Conservation (phyloP, 2,888 invertebrate genomes). For the Eupithecia insigniata region DNA sequence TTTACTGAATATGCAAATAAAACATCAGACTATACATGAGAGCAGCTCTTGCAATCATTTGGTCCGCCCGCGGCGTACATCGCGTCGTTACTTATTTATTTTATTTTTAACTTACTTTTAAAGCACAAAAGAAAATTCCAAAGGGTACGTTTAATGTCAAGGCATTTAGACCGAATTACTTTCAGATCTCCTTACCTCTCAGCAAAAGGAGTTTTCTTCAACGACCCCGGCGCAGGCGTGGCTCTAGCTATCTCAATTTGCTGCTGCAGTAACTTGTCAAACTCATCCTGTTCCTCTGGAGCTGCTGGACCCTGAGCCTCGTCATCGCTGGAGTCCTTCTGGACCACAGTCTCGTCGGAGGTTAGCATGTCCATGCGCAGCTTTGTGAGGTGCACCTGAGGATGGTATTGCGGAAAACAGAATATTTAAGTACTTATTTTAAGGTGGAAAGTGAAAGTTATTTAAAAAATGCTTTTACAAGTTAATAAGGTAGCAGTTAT, state of each 20-base stretch:
- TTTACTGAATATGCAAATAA: background rate
- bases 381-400: slow-evolving; percentile 86
- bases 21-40: background rate
- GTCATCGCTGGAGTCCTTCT: slow-evolving; percentile 77
- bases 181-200: too few species aligned
- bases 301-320: slow-evolving; percentile 52
- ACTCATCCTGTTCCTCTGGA: slow-evolving; percentile 83
- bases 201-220: slow-evolving; percentile 56
- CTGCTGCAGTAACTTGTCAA: slow-evolving; percentile 86
- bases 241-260: slow-evolving; percentile 85
- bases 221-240: slow-evolving; percentile 66
- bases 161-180: too few species aligned
- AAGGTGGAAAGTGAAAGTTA: too few species aligned
- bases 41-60: too few species aligned
- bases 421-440: too few species aligned
- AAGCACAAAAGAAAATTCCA: too few species aligned
- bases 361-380: slow-evolving; percentile 86
- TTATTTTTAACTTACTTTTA: too few species aligned
- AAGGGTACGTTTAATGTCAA: too few species aligned
- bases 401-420: background rate
- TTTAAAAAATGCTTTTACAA: too few species aligned
- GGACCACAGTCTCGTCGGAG: slow-evolving; percentile 73
- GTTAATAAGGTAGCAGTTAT: too few species aligned
- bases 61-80: too few species aligned
- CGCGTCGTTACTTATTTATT: too few species aligned